Percentiles rank a stretch among this genome's conserved stretches.
Conservation (phyloP, 92 coral and sea anemone genomes). For the Epizoanthus rinbou region DNA sequence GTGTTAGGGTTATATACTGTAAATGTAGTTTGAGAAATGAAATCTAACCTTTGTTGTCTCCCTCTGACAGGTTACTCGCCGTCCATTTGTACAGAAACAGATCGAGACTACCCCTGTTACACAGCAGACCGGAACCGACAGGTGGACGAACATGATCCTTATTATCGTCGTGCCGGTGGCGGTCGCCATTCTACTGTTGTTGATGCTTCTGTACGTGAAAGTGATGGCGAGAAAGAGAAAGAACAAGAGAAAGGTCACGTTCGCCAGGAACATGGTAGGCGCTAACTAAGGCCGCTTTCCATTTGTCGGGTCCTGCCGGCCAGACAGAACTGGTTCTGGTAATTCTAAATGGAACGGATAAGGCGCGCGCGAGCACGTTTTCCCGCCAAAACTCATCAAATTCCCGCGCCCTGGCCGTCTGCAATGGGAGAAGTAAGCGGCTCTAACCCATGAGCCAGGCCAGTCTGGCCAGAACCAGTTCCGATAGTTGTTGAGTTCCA, state of each 20-base stretch:
- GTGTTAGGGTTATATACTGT: no score
- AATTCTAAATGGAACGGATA: no score
- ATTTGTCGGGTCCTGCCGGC: no score
- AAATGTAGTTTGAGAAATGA: no score
- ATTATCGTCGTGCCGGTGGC: neutral
- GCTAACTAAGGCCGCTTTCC: neutral
- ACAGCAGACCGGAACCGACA: neutral
- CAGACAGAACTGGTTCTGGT: no score
- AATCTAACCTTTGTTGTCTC: neutral
- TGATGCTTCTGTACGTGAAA: conserved; percentile 30
- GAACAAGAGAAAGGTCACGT: conserved; percentile 35
- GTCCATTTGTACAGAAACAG: conserved; percentile 32
- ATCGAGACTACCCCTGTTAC: conserved; percentile 15
- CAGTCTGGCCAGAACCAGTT: no score
- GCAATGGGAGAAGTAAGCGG: no score
- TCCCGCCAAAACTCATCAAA: no score
- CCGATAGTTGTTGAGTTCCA: no score
- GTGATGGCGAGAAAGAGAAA: conserved; percentile 31
- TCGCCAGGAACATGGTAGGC: conserved; percentile 20
- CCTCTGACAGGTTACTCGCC: conserved; percentile 18
- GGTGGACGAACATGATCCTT: neutral
- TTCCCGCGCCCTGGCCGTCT: no score
- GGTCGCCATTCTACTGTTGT: neutral
- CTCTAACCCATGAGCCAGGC: no score
- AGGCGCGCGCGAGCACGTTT: no score